Evolutionary conservation across 2,113 vertebrate genomes (phyloP), one percentile per base, ranked within the genome.

Genomic region (Euleptes europaea): DNA sequence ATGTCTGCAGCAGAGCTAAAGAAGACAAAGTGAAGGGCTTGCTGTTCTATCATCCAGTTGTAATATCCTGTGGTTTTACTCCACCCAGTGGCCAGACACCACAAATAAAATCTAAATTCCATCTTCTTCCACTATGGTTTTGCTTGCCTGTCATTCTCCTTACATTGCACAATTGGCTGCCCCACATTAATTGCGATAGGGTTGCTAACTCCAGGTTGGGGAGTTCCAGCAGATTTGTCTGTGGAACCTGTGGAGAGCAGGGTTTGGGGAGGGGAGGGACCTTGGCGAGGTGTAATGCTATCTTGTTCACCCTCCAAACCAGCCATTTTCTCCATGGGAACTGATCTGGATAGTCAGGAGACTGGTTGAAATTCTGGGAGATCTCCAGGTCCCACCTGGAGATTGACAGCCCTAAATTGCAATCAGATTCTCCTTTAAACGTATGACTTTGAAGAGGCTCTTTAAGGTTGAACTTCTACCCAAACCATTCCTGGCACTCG

Each of bases 41-140:
- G 51, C 11, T 14, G 0, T 51, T 51, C 31, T 1, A 47, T 70
- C 93, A 88, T 65, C 78, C 19, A 17, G 86, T 91, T 80, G 35
- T 51, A 88, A 95, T 95, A 91, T 86, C 95, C 96, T 95, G 96
- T 92, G 95, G 95, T 96, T 96, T 95, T 94, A 94, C 96, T 95
- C 96, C 97, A 96, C 96, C 96, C 89, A 96, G 96, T 94, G 97
- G 95, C 94, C 95, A 90, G 54, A 81, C n/a, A 3, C 87, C 93
- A 94, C 90, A 96, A 92, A 92, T 91, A 89, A 83, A 90, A 79
- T 90, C 86, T 78, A 89, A 14, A 88, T 85, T 89, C 71, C 2
- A 2, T 0, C 83, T 19, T 78, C 26, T 82, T 60, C 38, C 26
- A 13, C 74, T 42, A 13, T 23, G 42, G 17, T 33, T 67, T 60